These are phyloP conservation scores for Danaus chrysippus DNA, from an alignment of 2,888 invertebrate species.

Conservation along the genomic window DNA sequence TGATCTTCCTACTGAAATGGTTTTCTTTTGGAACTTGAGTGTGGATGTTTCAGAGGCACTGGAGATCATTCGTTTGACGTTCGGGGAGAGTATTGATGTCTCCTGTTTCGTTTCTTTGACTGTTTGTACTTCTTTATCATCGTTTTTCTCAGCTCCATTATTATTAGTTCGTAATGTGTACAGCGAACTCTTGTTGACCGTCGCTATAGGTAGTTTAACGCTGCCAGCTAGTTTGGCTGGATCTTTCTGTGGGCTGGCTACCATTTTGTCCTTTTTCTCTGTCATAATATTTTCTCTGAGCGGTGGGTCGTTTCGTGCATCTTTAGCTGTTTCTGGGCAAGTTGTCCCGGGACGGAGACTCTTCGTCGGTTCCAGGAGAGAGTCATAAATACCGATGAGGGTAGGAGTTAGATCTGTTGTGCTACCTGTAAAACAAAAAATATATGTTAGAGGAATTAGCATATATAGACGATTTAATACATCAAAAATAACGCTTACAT, in stretches of 20 bases:
- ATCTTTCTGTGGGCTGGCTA: constrained; percentile 47
- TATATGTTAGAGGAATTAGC: too few relatives aligned
- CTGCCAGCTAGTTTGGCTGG: constrained; percentile 61
- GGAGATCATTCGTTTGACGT: constrained; percentile 81
- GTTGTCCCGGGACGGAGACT: constrained; percentile 54
- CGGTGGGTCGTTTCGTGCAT: constrained; percentile 73
- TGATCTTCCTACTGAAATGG: constrained; percentile 50
- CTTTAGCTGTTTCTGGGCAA: constrained; percentile 65
- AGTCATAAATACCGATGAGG: constrained; percentile 92
- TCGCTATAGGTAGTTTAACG: constrained; percentile 65
- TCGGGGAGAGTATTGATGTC: constrained; percentile 77
- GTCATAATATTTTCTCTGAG: constrained; percentile 44
- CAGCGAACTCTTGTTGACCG: constrained; percentile 66
- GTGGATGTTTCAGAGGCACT: constrained; percentile 70
- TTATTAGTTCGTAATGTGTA: constrained; percentile 66
- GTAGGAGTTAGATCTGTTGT: constrained; percentile 92
- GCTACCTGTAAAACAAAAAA: constrained; percentile 83
- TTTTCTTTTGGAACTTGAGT: constrained; percentile 68
- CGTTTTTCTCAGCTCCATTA: constrained; percentile 55
- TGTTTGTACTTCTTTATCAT: constrained; percentile 60
- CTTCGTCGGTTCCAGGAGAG: constrained; percentile 79
- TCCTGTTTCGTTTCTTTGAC: constrained; percentile 55
- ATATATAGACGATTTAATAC: too few relatives aligned
- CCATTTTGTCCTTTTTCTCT: constrained; percentile 42
- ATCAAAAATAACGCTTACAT: too few relatives aligned